Evolutionary conservation across 2,888 invertebrate species (phyloP), one percentile per base, ranked within the genome.

Genomic region (Bruchidius siliquastri): DNA sequence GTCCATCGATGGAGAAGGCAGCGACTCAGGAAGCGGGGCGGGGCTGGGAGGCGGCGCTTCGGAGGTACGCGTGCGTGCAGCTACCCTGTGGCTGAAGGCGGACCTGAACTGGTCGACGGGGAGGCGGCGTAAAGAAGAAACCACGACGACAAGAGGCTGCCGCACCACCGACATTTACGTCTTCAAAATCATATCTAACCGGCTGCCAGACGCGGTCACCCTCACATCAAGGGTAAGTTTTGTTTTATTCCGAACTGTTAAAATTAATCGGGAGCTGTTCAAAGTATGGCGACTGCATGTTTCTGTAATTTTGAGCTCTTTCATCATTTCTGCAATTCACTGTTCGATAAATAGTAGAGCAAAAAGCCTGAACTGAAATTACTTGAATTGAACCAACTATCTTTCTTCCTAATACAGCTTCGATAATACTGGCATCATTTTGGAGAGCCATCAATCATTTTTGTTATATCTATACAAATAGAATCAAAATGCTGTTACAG

Each of bases 51-150:
- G 67, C 21, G 87, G 88, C 71, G 86, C 89, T 84, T 87, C 88
- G 80, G 92, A 92, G 80, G 88, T 94, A 79, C 89, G 91, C 79
- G 94, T 96, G 79, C 91, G 92, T 79, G 91, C 92, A 78, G 96
- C 96, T 49, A 92, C 92, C 80, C 90, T 96, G 78, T 94, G 96
- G 92, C 90, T 92, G 76, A 88, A 90, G 80, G 89, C 96, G 78
- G 91, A 91, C 79, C 84, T 89, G 67, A 20, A 67, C 67, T 49
- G 49, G 49, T 49, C 49, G 18, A 49, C 49, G 49, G 49, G 49
- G 49, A 22, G 71, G 32, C 71, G 13, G 32, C 32, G 21, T 30
- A 20, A 22, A 20, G 71, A 18, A 2, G 21, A 21, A 13, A 21
- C 68, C 8, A 68, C 21, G 22, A 22, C 18, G 26, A 21, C 32